Evolutionary conservation across 2,797 vertebrate genomes (phyloP).

Genomic region (Mallotus villosus): DNA sequence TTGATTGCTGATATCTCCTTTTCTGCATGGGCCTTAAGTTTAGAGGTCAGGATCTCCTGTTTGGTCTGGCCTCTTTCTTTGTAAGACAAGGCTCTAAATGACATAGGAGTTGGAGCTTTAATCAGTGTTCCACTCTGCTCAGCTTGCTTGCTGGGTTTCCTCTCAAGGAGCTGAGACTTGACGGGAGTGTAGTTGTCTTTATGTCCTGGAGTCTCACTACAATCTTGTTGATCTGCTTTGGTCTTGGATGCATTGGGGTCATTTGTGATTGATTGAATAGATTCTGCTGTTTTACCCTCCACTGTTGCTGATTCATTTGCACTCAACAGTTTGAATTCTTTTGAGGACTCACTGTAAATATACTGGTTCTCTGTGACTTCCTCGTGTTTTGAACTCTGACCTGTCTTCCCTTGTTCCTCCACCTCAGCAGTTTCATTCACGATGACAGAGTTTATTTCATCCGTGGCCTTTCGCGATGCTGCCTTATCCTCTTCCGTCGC

Average conservation of each 20-base stretch:
- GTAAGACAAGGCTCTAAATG: conserved; percentile 47
- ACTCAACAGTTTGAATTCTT: conserved; percentile 62
- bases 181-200: conserved; percentile 31
- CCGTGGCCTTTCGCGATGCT: conserved; percentile 19
- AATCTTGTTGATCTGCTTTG: conserved; percentile 9
- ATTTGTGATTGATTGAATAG: conserved; percentile 31
- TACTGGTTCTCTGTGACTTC: conserved; percentile 45
- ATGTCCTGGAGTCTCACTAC: conserved; percentile 32
- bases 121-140: conserved; percentile 41
- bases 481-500: conserved; percentile 20
- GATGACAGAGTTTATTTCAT: conserved; percentile 17
- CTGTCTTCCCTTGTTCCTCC: conserved; percentile 27
- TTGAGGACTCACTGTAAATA: conserved; percentile 62
- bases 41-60: conserved; percentile 79
- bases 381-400: conserved; percentile 14
- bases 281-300: conserved; percentile 26
- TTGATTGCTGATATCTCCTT: conserved; percentile 82
- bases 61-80: conserved; percentile 76
- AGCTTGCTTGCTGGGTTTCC: conserved; percentile 45
- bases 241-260: neutral
- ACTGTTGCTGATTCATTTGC: conserved; percentile 25
- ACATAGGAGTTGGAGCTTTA: conserved; percentile 49
- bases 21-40: conserved; percentile 80
- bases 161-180: conserved; percentile 38
- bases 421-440: conserved; percentile 12